These are phyloP conservation scores for Lota lota DNA, from an alignment of 2,113 vertebrate genomes.

Conservation along the genomic window DNA sequence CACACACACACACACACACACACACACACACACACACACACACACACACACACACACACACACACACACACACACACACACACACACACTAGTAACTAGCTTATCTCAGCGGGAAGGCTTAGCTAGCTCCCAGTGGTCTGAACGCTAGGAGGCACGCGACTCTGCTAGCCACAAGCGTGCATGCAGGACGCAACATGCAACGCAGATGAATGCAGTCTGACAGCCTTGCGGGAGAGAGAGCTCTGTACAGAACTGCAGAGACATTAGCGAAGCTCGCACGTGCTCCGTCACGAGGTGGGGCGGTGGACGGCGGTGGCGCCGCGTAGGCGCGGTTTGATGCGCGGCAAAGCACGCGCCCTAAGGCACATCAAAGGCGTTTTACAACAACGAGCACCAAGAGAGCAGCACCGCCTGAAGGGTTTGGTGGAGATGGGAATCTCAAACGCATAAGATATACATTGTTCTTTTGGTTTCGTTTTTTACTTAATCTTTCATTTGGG, in stretches of 20 bases:
- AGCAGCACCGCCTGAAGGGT: conserved; percentile 5
- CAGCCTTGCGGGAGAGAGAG: conserved; percentile 46
- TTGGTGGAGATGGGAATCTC: neutral
- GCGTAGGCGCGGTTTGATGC: conserved; percentile 9
- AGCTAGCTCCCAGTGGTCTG: conserved; percentile 18
- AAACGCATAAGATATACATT: neutral
- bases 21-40: neutral
- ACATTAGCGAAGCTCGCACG: conserved; percentile 40
- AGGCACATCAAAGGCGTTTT: neutral
- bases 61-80: neutral
- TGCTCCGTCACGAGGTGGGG: neutral
- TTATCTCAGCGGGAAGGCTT: conserved; percentile 48
- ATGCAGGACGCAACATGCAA: conserved; percentile 21
- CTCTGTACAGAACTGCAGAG: conserved; percentile 65
- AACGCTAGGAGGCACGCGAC: conserved; percentile 32
- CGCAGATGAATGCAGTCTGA: conserved; percentile 58
- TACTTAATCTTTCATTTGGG: too few species aligned
- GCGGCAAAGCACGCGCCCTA: conserved; percentile 20
- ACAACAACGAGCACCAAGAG: neutral
- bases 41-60: conserved; percentile 1
- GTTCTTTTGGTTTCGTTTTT: neutral
- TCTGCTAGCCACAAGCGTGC: conserved; percentile 50
- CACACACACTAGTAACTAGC: conserved; percentile 13
- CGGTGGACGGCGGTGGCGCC: conserved; percentile 18
- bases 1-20: too few species aligned